phyloP scores from a whole-genome alignment of 2,888 invertebrate species.

The Scrobipalpa atriplicella region DNA sequence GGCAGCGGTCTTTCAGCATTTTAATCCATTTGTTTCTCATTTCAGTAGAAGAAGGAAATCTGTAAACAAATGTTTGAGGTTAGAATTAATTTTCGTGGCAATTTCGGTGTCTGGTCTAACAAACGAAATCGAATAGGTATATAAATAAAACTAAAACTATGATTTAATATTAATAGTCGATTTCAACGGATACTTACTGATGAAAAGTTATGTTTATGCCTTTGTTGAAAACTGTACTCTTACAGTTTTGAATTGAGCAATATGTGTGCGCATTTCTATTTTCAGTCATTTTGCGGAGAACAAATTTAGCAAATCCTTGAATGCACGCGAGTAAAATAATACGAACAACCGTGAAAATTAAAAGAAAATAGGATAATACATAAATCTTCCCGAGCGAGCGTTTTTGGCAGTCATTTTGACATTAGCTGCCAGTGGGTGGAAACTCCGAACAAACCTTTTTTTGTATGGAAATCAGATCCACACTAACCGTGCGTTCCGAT shows the following conservation, averaged over 20 bases:
- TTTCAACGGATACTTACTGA: slow-evolving; percentile 53
- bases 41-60: slow-evolving; percentile 60
- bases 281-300: slow-evolving; percentile 6
- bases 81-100: background rate
- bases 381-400: no score
- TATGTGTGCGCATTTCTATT: slow-evolving; percentile 52
- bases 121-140: background rate
- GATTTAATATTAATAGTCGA: background rate
- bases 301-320: background rate
- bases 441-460: no score
- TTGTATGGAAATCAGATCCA: no score
- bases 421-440: no score
- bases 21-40: slow-evolving; percentile 69
- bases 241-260: slow-evolving; percentile 66
- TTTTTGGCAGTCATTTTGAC: no score
- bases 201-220: slow-evolving; percentile 59
- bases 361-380: no score
- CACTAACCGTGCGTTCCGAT: no score
- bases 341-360: no score
- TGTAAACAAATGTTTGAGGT: slow-evolving; percentile 40
- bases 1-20: slow-evolving; percentile 61
- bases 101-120: background rate
- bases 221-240: slow-evolving; percentile 61
- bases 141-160: background rate
- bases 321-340: background rate